Evolutionary conservation across 2,888 invertebrate species (phyloP), one percentile per base, ranked within the genome.

Genomic region (Taphrorychus bicolor): DNA sequence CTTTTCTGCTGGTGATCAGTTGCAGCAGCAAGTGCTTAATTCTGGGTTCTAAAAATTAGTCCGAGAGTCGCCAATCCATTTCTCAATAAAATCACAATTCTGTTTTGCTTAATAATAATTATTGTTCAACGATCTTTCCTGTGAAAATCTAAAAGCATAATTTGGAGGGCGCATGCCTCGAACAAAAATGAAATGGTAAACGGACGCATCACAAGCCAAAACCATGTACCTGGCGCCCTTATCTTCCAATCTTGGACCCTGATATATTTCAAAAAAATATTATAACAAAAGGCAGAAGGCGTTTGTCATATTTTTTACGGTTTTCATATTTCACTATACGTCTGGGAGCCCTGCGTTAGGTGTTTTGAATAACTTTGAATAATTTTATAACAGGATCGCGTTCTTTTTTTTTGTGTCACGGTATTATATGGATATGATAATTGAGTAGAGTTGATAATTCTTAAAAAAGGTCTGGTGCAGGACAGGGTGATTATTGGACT

Each of bases 241-340:
- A 80, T 80, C 80, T 77, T 23, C 72, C 75, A 75, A 77, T 75
- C 71, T 71, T 64, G 73, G 74, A 74, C 76, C 74, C 76, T 76
- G 77, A 79, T 79, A 79, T 78, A 79, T 79, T 79, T 79, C 77
- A 78, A 76, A 79, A 80, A 78, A 80, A 78, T 78, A 79, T 77
- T 72, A 72, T 72, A 80, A 80, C 78, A 80, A 80, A 80, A 80
- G 79, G 75, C 73, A 79, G 78, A 79, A 79, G 72, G 73, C 77
- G 79, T 80, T 80, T 79, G 79, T 80, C 81, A 80, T 81, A 80
- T 80, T 80, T 80, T 80, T 79, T 80, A 80, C 78, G 80, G 78
- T 80, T 80, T 80, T 80, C 80, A 80, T 81, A 80, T 79, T 80
- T 81, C 80, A 81, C 79, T 76, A 62, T 49, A 59, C 51, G 65